Percentiles rank a stretch among this genome's conserved stretches.
These are phyloP conservation scores for Calypte anna DNA, from an alignment of 2,113 vertebrate species.

Conservation along the genomic window DNA sequence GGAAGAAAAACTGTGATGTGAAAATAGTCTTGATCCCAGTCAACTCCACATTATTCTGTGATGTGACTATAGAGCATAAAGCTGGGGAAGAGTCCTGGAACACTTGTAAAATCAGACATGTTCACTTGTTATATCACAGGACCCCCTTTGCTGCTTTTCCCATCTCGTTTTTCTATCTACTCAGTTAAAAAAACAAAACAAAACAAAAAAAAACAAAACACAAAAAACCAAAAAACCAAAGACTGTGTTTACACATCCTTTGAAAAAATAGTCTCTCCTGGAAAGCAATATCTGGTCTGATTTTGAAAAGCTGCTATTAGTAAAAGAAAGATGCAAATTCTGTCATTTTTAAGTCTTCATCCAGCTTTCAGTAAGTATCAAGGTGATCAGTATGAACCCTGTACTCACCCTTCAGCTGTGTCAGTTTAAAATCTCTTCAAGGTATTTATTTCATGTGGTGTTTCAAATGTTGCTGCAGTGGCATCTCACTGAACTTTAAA, in stretches of 20 bases:
- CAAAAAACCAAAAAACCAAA: neutral
- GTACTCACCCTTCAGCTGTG: neutral
- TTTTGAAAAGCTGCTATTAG: neutral
- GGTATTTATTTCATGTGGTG: neutral
- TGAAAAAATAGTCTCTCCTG: neutral
- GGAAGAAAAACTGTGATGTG: neutral
- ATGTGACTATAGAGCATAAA: neutral
- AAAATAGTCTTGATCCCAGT: neutral
- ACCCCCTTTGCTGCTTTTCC: neutral
- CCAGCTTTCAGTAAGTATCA: neutral
- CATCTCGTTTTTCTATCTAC: neutral
- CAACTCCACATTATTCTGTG: neutral
- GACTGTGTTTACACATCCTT: neutral
- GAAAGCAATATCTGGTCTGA: neutral
- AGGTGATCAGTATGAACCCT: neutral
- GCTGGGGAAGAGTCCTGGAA: neutral
- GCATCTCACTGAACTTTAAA: neutral
- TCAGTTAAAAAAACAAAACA: neutral
- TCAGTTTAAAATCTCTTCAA: neutral
- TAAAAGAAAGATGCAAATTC: neutral
- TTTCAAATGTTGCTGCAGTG: neutral
- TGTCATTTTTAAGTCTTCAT: neutral
- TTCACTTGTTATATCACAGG: neutral
- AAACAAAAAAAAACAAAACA: too few relatives aligned
- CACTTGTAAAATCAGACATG: neutral